Base-by-base conservation (phyloP, 1,140 invertebrate genomes). In the Zaprionus ornatus region DNA sequence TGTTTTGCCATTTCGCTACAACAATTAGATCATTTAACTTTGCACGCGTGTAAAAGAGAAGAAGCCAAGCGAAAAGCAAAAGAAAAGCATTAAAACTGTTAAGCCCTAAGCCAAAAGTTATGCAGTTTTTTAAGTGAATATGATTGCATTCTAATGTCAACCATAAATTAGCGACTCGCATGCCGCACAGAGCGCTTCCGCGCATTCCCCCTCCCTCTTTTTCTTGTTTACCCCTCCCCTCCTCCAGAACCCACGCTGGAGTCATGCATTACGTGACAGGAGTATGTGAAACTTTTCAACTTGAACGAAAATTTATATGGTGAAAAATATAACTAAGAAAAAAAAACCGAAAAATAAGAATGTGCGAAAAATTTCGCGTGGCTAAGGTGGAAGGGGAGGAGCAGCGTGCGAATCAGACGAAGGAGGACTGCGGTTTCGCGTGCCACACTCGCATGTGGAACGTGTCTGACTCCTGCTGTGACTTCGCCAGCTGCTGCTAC, bases 281-380 rank as follows among this genome's bases (percentile, higher is more conserved):
- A 87, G 83, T 87, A 83, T 87, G 83, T 88, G 83, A 87, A 87
- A 88, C 84, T 87, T 87, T 87, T 88, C 80, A 87, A 77, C 84
- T 87, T 87, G 77, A 83, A 83, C 77, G 70, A 87, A 88, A 83
- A 87, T 88, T 87, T 87, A 87, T 87, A 87, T 80, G 83, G 70
- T 83, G 80, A 77, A 88, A 88, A 82, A 82, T 77, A 74, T 67
- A 80, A 50, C 45, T 54, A 65, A 67, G 13, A 15, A 19, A 55
- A 64, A 64, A n/a, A 15, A n/a, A 13, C 17, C 29, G 37, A 45
- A 59, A 32, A 7, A 57, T 55, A 2, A 50, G 56, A 80, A 80
- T 83, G 84, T 77, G 83, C 60, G 80, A 80, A 83, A 86, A 82
- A 85, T 86, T 75, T 42, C 40, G n/a, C 40, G 37, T 13, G 45